These are phyloP conservation scores for Ectobius pallidus DNA, from an alignment of 2,888 invertebrate genomes.

Conservation along the genomic window DNA sequence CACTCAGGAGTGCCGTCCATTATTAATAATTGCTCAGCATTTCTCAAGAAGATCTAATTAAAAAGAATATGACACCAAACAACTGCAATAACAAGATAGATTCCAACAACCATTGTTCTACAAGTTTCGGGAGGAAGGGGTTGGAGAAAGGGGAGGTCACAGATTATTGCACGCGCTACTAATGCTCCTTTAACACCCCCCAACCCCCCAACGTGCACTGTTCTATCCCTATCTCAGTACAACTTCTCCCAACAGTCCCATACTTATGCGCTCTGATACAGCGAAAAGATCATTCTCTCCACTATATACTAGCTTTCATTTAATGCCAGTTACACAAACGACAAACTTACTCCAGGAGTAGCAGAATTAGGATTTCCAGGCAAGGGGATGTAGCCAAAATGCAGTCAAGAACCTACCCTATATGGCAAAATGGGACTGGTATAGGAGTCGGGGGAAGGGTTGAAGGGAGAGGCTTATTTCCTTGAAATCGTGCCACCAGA, in stretches of 20 bases:
- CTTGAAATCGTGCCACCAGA: constrained; percentile 36
- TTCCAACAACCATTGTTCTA: constrained; percentile 9
- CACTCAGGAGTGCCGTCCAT: too few relatives aligned
- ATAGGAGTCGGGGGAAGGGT: not conserved
- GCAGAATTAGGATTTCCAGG: constrained; percentile 21
- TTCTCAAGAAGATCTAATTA: too few relatives aligned
- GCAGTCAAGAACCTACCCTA: not conserved
- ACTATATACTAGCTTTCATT: constrained; percentile 17
- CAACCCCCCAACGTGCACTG: not conserved
- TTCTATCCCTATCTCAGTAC: constrained; percentile 17
- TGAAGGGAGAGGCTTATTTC: constrained; percentile 32
- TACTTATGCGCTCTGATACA: constrained; percentile 12
- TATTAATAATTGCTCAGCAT: too few relatives aligned
- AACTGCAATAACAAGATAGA: constrained; percentile 20
- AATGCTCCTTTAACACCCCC: constrained; percentile 1
- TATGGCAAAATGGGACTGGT: not conserved
- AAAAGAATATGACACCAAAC: too few relatives aligned
- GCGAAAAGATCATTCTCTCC: constrained; percentile 9
- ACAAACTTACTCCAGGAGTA: constrained; percentile 19
- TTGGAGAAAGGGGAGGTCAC: constrained; percentile 9
- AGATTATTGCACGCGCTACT: constrained; percentile 14
- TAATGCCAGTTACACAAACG: constrained; percentile 29
- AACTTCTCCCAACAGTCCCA: constrained; percentile 1
- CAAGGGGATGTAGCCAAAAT: constrained; percentile 19
- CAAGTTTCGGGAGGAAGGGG: not conserved